Percentiles rank a stretch among this genome's conserved stretches.
Conservation (phyloP, 1,140 invertebrate species). For the Platorchestia sp. region DNA sequence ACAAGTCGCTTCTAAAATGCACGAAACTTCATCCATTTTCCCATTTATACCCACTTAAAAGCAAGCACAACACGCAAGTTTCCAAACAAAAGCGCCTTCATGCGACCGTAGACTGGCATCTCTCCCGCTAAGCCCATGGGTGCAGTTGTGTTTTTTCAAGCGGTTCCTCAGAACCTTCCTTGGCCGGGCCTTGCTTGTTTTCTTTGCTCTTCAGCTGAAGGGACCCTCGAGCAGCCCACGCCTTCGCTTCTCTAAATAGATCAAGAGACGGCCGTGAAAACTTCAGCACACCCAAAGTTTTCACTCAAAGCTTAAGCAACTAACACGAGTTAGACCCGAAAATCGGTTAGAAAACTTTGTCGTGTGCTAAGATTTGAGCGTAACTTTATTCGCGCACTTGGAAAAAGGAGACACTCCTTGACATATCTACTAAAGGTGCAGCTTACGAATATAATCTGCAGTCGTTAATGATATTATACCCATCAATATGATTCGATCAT, state of each 20-base stretch:
- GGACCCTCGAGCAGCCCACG: neutral
- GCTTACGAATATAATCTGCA: too few species aligned
- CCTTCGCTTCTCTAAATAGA: slow-evolving; percentile 14
- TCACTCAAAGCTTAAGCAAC: neutral
- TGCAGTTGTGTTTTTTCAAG: slow-evolving; percentile 42
- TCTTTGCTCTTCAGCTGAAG: neutral
- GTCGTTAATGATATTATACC: too few species aligned
- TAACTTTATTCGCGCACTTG: neutral
- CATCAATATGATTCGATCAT: too few species aligned
- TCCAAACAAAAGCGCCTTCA: neutral
- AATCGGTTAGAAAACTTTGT: neutral
- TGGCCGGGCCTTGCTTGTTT: neutral
- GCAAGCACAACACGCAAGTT: neutral
- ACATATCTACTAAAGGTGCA: too few species aligned
- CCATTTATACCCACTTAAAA: neutral
- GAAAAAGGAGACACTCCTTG: neutral
- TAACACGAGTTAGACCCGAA: neutral
- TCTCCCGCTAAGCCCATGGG: slow-evolving; percentile 39
- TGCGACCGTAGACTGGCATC: neutral
- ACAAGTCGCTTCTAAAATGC: neutral
- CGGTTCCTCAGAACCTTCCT: neutral
- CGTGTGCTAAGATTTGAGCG: neutral
- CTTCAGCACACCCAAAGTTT: neutral
- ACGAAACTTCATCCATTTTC: neutral
- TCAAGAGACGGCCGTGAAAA: neutral